phyloP scores from a whole-genome alignment of 2,797 vertebrate genomes.

The Halcyon chelicuti region DNA sequence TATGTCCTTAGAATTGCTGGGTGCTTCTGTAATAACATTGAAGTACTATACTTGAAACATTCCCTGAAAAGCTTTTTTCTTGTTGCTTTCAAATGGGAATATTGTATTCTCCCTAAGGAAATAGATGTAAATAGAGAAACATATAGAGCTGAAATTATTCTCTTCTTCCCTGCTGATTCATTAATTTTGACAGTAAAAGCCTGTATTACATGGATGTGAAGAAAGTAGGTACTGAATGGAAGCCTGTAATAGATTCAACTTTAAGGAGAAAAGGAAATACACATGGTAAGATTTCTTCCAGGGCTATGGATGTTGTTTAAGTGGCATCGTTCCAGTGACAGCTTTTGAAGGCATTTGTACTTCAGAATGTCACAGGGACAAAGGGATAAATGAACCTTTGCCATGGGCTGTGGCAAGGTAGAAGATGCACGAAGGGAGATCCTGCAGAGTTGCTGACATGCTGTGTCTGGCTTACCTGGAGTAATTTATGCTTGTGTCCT shows the following conservation, averaged over 20 bases:
- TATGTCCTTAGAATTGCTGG: background rate
- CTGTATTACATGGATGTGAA: background rate
- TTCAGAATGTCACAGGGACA: slow-evolving; percentile 5
- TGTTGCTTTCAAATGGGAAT: slow-evolving; percentile 1
- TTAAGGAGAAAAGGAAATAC: background rate
- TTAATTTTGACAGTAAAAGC: slow-evolving; percentile 31
- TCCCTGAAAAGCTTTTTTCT: background rate
- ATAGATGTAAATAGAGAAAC: slow-evolving; percentile 6
- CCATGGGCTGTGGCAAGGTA: background rate
- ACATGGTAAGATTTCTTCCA: background rate
- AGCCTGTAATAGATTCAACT: background rate
- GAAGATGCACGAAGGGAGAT: background rate
- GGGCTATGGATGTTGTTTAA: background rate
- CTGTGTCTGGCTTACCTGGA: slow-evolving; percentile 16
- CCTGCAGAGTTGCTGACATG: background rate
- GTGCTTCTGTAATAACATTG: background rate
- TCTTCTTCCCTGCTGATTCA: background rate
- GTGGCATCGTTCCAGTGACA: background rate
- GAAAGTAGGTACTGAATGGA: background rate
- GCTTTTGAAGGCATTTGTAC: background rate
- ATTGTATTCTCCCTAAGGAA: background rate
- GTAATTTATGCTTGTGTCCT: slow-evolving; percentile 41
- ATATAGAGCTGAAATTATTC: slow-evolving; percentile 1
- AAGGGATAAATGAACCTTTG: slow-evolving; percentile 27
- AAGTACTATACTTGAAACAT: background rate